These are phyloP conservation scores for Liopterus haemorrhoidalis DNA, from an alignment of 2,888 invertebrate genomes.

Conservation along the genomic window DNA sequence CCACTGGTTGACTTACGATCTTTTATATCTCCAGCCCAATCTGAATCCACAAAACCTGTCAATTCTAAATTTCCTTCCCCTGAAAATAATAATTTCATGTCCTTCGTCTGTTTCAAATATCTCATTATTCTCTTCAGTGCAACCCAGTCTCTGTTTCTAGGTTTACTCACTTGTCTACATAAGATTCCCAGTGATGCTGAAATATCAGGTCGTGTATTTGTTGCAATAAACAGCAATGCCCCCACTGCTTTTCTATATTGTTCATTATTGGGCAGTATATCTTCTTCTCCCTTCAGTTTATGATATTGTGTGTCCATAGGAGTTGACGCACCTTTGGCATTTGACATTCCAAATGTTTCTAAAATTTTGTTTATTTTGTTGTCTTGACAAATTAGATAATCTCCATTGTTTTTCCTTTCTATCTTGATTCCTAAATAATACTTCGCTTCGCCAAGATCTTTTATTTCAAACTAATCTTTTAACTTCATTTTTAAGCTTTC, in stretches of 20 bases:
- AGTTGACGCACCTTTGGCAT: conserved; percentile 1
- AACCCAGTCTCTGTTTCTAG: conserved; percentile 12
- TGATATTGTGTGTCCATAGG: conserved; percentile 1
- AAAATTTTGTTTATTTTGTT: neutral
- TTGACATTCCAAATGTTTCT: neutral
- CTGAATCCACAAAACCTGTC: conserved; percentile 2
- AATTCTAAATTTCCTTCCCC: neutral
- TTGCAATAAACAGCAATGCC: conserved; percentile 8
- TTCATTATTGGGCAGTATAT: neutral
- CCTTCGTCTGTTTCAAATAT: conserved; percentile 33
- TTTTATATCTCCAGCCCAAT: conserved; percentile 3
- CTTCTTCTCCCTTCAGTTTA: neutral
- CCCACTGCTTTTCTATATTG: conserved; percentile 3
- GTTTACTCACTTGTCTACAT: conserved; percentile 2
- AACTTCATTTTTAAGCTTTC: neutral
- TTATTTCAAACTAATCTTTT: neutral
- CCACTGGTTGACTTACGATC: conserved; percentile 27
- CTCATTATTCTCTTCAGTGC: conserved; percentile 16
- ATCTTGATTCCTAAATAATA: conserved; percentile 2
- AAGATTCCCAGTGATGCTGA: conserved; percentile 6
- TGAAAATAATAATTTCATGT: neutral
- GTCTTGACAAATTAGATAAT: neutral
- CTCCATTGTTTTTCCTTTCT: neutral
- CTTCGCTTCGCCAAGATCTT: neutral
- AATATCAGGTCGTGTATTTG: conserved; percentile 7